Percentiles rank a stretch among this genome's conserved stretches.
Evolutionary conservation across 2,113 vertebrate species (phyloP).

Genomic region (Pionites leucogaster): DNA sequence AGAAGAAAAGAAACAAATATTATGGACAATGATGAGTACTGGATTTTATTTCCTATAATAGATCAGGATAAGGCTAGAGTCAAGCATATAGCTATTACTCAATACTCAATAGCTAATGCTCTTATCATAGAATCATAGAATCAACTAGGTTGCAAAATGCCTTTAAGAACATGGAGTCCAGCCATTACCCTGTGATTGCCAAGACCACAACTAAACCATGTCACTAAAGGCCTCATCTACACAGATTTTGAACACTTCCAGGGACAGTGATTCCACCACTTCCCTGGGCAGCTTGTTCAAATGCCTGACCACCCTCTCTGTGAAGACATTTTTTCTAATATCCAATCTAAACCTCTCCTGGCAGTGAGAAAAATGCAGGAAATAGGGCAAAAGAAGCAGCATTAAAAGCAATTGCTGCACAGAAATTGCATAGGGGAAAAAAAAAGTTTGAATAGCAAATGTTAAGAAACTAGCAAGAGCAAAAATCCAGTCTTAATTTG

Average conservation of each 20-base stretch:
- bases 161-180: neutral
- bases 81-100: neutral
- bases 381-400: neutral
- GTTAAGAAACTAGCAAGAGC: neutral
- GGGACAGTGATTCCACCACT: neutral
- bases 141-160: neutral
- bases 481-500: neutral
- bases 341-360: neutral
- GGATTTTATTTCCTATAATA: neutral
- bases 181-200: neutral
- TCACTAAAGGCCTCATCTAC: neutral
- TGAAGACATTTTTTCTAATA: neutral
- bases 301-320: neutral
- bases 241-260: neutral
- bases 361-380: neutral
- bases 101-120: neutral
- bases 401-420: neutral
- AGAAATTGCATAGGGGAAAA: neutral
- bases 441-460: neutral
- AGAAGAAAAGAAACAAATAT: neutral
- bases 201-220: neutral
- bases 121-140: neutral
- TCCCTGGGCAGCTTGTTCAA: neutral
- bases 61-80: neutral
- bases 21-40: neutral